Base-by-base conservation (phyloP, 1,140 invertebrate genomes). In the Anagrus nilaparvatae region DNA sequence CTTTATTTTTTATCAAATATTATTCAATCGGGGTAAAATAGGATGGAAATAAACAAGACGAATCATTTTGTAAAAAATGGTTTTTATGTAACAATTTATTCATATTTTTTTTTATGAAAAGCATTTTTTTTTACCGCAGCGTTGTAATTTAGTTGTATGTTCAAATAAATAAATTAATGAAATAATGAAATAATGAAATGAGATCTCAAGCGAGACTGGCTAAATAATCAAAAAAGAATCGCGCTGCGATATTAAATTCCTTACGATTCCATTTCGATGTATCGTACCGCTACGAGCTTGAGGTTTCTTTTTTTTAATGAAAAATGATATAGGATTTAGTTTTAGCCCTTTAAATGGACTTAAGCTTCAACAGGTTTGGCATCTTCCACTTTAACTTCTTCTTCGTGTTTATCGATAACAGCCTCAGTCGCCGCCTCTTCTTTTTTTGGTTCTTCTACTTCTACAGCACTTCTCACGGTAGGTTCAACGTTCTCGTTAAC, bases 81-180 rank as follows among this genome's bases (percentile, higher is more conserved):
- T 47, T 63, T 62, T 64, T 59, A 47, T 49, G 52, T 62, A 61
- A 63, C 55, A 59, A 61, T 61, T 59, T 59, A 56, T 61, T 59
- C 45, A 34, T 37, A 40, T 46, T 12, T 46, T 46, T 48, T 45
- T 55, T 46, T 51, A 43, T 21, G 41, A n/a, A n/a, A n/a, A n/a
- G n/a, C n/a, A n/a, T n/a, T 53, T 47, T 47, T 56, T 47, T 46
- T 58, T 55, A 55, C 48, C 51, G 53, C 54, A 60, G 24, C 24
- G 30, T 23, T 37, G 43, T n/a, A n/a, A n/a, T 27, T 31, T n/a
- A 5, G 29, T 41, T 24, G 21, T 43, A 30, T 46, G 37, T 32
- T 42, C 7, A 2, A 41, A 46, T 44, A 47, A 47, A 43, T 44
- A 46, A 45, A 34, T 39, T 47, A 43, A 38, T 10, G n/a, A 27